phyloP scores from a whole-genome alignment of 2,797 vertebrate species.

The Tangara arthus region DNA sequence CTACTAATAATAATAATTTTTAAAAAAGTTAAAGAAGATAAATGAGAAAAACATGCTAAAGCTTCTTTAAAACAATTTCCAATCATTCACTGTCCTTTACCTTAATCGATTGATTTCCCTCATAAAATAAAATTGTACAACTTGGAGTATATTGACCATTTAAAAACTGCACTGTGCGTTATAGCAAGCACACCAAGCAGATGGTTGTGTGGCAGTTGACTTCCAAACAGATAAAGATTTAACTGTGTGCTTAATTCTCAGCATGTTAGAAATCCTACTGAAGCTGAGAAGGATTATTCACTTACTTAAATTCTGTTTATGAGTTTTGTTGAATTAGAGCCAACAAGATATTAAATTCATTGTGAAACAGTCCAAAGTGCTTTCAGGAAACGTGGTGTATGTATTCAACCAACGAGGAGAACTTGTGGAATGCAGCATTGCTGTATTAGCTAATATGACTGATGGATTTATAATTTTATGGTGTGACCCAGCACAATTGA shows the following conservation, averaged over 20 bases:
- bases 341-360: background rate
- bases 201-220: background rate
- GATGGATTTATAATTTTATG: background rate
- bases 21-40: background rate
- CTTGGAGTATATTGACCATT: background rate
- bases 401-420: background rate
- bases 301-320: conserved; percentile 1
- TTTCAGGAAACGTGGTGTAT: background rate
- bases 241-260: background rate
- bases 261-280: background rate
- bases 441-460: background rate
- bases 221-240: background rate
- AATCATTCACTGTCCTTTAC: background rate
- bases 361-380: background rate
- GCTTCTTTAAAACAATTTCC: background rate
- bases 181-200: background rate
- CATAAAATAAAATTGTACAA: background rate
- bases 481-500: background rate
- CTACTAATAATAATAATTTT: too few species aligned
- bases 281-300: background rate
- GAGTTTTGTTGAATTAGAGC: background rate
- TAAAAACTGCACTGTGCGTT: background rate
- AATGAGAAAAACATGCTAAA: background rate
- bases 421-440: background rate
- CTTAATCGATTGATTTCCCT: background rate